These are phyloP conservation scores for Datnioides undecimradiatus DNA, from an alignment of 2,113 vertebrate species.

Conservation along the genomic window DNA sequence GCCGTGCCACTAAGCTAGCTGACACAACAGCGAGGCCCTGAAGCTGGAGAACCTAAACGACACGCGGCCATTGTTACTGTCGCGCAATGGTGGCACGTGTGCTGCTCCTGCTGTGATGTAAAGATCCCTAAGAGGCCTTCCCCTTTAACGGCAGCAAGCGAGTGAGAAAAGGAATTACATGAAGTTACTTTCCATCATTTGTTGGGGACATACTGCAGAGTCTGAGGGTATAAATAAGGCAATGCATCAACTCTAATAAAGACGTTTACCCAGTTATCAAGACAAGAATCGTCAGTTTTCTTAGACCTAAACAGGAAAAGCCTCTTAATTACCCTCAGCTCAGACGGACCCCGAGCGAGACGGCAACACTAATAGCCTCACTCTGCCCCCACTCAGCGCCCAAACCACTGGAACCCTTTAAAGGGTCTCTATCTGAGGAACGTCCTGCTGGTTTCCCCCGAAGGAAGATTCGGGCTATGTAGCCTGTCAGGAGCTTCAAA, in stretches of 20 bases:
- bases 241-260: not conserved
- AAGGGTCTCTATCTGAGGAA: conserved; percentile 67
- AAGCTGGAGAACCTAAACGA: not conserved
- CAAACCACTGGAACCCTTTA: conserved; percentile 53
- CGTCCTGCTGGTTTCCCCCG: conserved; percentile 72
- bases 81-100: not conserved
- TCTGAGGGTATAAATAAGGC: no score
- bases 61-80: not conserved
- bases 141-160: not conserved
- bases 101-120: not conserved
- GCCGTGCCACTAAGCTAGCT: not conserved
- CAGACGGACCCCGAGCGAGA: conserved; percentile 52
- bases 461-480: conserved; percentile 68
- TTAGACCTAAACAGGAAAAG: conserved; percentile 11
- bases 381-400: conserved; percentile 41
- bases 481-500: conserved; percentile 74
- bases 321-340: conserved; percentile 47
- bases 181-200: not conserved
- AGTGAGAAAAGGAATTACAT: no score
- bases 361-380: conserved; percentile 50
- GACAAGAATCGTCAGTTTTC: conserved; percentile 10
- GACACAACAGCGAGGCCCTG: not conserved
- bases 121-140: not conserved
- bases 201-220: not conserved
- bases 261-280: conserved; percentile 16